Conservation (phyloP, 2,888 invertebrate species). For the Brenthis hecate region DNA sequence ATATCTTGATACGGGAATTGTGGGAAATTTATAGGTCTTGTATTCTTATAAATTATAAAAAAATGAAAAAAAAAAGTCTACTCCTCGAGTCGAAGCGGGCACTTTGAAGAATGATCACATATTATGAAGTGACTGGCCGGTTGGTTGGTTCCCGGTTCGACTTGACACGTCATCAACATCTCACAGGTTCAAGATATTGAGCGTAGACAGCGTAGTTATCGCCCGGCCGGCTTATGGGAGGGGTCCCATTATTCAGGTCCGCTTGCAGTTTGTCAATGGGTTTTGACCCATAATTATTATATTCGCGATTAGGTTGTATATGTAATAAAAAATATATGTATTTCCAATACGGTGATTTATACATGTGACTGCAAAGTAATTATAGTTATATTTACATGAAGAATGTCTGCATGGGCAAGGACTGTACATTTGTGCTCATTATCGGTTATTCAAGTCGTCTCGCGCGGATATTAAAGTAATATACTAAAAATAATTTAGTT, state of each 20-base stretch:
- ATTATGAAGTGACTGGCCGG: not conserved
- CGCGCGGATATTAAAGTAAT: conserved; percentile 28
- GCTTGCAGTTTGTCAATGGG: conserved; percentile 18
- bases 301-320: conserved; percentile 28
- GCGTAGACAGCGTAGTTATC: conserved; percentile 3
- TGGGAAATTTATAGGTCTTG: conserved; percentile 17
- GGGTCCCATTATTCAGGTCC: conserved; percentile 19
- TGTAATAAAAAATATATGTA: conserved; percentile 20
- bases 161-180: conserved; percentile 24
- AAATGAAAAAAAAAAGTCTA: conserved; percentile 17
- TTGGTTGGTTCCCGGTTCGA: conserved; percentile 12
- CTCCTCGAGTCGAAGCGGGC: conserved; percentile 23
- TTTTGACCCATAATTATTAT: conserved; percentile 10
- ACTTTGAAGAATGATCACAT: conserved; percentile 1
- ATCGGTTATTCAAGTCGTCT: conserved; percentile 25
- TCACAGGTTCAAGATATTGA: conserved; percentile 32
- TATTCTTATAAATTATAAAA: conserved; percentile 19
- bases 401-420: conserved; percentile 24
- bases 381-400: conserved; percentile 33
- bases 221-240: conserved; percentile 10
- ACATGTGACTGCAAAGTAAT: conserved; percentile 33
- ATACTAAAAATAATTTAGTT: conserved; percentile 41
- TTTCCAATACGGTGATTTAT: conserved; percentile 24
- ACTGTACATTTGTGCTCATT: conserved; percentile 37
- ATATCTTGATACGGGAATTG: conserved; percentile 33